Conservation (phyloP, 2,797 vertebrate species). For the Chrosomus eos region DNA sequence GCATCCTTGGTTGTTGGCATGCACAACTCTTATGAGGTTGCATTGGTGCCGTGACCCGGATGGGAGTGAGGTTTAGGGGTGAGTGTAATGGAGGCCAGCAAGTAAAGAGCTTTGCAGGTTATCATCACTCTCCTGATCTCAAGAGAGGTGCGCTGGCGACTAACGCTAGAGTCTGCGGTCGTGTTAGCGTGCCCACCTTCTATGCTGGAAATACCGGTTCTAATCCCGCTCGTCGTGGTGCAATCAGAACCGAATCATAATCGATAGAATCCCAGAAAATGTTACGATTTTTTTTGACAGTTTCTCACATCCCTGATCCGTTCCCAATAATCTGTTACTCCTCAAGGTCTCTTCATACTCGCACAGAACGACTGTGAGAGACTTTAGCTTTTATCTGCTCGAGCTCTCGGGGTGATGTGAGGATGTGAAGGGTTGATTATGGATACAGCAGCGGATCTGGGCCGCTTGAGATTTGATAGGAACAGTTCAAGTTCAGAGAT, state of each 20-base stretch:
- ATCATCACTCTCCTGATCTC: background rate
- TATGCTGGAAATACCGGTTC: background rate
- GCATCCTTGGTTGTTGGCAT: too few relatives aligned
- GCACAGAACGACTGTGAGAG: background rate
- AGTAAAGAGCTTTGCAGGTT: background rate
- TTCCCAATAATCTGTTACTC: conserved; percentile 1
- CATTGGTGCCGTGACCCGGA: too few relatives aligned
- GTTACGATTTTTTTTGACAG: background rate
- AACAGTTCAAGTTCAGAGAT: conserved; percentile 12
- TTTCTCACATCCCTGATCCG: background rate
- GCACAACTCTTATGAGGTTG: too few relatives aligned
- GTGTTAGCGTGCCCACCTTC: background rate
- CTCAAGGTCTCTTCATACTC: background rate
- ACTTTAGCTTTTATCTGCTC: conserved; percentile 16
- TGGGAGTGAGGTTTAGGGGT: background rate
- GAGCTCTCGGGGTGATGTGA: background rate
- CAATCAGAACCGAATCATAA: background rate
- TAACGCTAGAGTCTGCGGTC: background rate
- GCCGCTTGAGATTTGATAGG: background rate
- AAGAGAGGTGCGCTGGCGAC: background rate
- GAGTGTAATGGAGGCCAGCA: background rate
- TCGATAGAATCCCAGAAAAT: background rate
- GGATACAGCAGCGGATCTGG: background rate
- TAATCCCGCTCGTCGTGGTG: background rate
- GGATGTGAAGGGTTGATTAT: conserved; percentile 17